These are phyloP conservation scores for Gila robusta DNA, from an alignment of 2,797 vertebrate species.

Conservation along the genomic window DNA sequence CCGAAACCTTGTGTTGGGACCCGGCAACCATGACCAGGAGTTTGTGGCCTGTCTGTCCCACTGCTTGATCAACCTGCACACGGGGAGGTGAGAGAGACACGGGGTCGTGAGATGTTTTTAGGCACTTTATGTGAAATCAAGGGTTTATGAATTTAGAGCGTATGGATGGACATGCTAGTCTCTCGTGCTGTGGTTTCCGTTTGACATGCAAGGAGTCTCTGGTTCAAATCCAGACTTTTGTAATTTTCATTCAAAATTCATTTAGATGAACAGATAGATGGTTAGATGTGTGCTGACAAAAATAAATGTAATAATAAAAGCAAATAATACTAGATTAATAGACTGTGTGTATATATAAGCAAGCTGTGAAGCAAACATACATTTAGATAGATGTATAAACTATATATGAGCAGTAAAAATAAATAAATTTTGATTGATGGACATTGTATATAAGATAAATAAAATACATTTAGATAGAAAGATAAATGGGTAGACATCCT, in stretches of 20 bases:
- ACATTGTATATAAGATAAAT: background rate
- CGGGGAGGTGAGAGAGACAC: slow-evolving; percentile 85
- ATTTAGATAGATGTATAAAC: background rate
- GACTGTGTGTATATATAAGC: background rate
- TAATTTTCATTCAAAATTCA: background rate
- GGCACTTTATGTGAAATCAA: background rate
- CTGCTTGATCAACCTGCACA: slow-evolving; percentile 94
- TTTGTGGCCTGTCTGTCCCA: slow-evolving; percentile 97
- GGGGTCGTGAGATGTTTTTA: background rate
- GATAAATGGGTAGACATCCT: background rate
- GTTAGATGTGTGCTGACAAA: background rate
- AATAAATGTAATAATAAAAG: background rate
- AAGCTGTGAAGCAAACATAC: background rate
- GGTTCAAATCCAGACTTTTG: background rate
- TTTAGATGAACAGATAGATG: background rate
- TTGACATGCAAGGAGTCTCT: background rate
- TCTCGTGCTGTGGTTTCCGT: background rate
- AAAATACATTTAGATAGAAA: background rate
- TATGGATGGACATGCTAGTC: background rate
- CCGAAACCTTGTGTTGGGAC: slow-evolving; percentile 94
- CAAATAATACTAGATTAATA: background rate
- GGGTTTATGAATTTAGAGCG: background rate
- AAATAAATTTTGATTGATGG: background rate
- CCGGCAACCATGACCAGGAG: slow-evolving; percentile 97
- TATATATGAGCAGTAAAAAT: background rate